Base-by-base conservation (phyloP, 2,888 invertebrate genomes). In the Drosophila paramelanica region DNA sequence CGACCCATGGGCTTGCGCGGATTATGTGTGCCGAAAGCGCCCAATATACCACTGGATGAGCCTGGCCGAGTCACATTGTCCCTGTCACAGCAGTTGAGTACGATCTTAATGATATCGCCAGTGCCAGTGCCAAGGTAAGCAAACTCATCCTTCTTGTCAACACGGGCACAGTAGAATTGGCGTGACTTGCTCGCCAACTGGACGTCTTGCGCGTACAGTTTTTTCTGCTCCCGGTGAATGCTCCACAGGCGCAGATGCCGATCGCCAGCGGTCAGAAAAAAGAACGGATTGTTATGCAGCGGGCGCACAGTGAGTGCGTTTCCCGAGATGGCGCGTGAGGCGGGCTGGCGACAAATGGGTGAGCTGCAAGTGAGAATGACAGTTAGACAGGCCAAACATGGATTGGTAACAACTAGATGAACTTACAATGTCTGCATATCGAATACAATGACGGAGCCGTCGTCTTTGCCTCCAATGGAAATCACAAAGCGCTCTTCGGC, bases 111-210 rank as follows among this genome's bases (percentile, higher is more conserved):
- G 2, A 92, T 87, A 71, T 92, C 92, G 0, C 92, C 98, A 36
- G 96, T 98, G 88, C 97, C 96, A 13, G 98, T 98, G 6, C 98
- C 98, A 77, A 98, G 96, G 91, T 95, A 97, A 49, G 96, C 95
- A 68, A 94, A 94, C 47, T 95, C 93, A 89, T 98, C 98, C 41
- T 94, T 94, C 5, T 93, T 93, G 81, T 95, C 95, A 58, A 97
- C 92, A 75, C 94, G 95, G 73, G 97, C 94, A 76, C 96, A 96
- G 33, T 95, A 94, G 25, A 98, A 95, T 53, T 94, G 94, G 42
- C 98, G 93, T 58, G 96, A 95, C 74, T 97, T 93, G 92, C 96
- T 97, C 31, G 97, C 96, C 78, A 97, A 93, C 42, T 95, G 93
- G 2, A 97, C 96, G 87, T 97, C 96, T 25, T 95, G 93, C 1